Percentiles rank a stretch among this genome's conserved stretches.
Conservation (phyloP, 2,113 vertebrate genomes). For the Chitala chitala region DNA sequence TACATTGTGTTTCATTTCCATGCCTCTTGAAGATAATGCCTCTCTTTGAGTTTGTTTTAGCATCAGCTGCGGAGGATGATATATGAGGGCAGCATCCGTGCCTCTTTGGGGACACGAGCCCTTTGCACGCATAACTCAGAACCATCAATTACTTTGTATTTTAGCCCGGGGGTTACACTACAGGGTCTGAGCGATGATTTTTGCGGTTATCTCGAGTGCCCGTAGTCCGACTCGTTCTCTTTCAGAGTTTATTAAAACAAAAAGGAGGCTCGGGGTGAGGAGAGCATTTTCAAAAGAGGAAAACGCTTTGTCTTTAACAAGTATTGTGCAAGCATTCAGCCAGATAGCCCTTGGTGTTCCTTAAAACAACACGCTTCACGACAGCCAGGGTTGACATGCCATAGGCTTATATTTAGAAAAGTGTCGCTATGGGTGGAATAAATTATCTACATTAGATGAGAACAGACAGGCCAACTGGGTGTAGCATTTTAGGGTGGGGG, state of each 20-base stretch:
- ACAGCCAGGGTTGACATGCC: neutral
- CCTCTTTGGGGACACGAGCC: neutral
- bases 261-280: neutral
- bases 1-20: neutral
- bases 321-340: neutral
- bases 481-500: neutral
- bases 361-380: constrained; percentile 23
- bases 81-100: neutral
- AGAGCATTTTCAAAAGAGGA: neutral
- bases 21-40: neutral
- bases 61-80: neutral
- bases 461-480: neutral
- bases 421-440: neutral
- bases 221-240: neutral
- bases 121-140: neutral
- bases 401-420: neutral
- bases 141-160: neutral
- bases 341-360: neutral
- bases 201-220: neutral
- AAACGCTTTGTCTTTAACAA: constrained; percentile 10
- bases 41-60: neutral
- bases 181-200: neutral
- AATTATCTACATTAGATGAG: constrained; percentile 7
- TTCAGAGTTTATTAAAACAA: neutral
- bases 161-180: neutral